These are phyloP conservation scores for Esox masquinongy DNA, from an alignment of 2,797 vertebrate species.

Conservation along the genomic window DNA sequence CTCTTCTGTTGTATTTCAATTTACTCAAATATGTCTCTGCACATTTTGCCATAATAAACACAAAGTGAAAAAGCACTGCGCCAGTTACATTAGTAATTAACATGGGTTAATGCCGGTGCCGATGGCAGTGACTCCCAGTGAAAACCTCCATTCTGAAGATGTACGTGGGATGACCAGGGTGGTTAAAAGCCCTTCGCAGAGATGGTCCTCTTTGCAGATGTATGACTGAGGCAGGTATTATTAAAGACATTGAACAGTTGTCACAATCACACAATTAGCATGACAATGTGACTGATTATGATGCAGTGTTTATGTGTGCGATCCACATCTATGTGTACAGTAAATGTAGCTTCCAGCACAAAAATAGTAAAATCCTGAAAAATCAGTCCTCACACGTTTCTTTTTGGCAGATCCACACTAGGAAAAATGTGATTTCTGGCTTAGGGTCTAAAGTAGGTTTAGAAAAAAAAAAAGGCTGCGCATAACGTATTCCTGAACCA, in stretches of 20 bases:
- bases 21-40: background rate
- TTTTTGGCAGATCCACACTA: too few relatives aligned
- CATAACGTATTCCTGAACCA: too few relatives aligned
- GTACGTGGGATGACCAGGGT: constrained; percentile 3
- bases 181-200: constrained; percentile 8
- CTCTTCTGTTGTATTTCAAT: background rate
- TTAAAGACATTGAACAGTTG: constrained; percentile 23
- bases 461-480: too few relatives aligned
- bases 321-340: constrained; percentile 3
- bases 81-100: background rate
- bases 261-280: constrained; percentile 16
- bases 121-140: background rate
- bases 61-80: background rate
- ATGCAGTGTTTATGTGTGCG: constrained; percentile 49
- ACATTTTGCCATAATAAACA: background rate
- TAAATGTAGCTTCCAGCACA: too few relatives aligned
- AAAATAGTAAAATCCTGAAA: too few relatives aligned
- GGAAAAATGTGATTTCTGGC: too few relatives aligned
- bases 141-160: background rate
- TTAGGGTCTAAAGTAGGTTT: too few relatives aligned
- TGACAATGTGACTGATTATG: background rate
- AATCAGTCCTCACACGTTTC: too few relatives aligned
- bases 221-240: constrained; percentile 27
- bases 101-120: constrained; percentile 4
- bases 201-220: constrained; percentile 5